Evolutionary conservation across 2,113 vertebrate genomes (phyloP).

Genomic region (Zapornia atra): DNA sequence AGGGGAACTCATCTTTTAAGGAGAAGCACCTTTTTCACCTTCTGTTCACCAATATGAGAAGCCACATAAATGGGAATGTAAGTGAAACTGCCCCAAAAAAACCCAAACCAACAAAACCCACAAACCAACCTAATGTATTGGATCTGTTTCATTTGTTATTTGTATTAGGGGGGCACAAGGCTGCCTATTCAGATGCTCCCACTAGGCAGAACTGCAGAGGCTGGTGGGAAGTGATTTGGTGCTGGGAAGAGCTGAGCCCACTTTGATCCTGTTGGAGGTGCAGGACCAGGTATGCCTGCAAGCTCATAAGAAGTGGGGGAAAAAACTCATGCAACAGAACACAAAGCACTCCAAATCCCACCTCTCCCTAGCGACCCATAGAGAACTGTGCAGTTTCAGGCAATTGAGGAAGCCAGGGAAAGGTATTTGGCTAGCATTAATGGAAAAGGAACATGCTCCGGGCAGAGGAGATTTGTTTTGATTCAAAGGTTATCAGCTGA

Average conservation of each 20-base stretch:
- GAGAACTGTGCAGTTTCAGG: not conserved
- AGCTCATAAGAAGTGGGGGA: not conserved
- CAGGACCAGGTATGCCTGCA: not conserved
- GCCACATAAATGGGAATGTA: not conserved
- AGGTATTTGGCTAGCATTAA: not conserved
- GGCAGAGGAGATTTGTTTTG: not conserved
- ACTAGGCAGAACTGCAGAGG: rapidly evolving
- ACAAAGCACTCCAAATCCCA: not conserved
- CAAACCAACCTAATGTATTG: too few species aligned
- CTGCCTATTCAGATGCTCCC: not conserved
- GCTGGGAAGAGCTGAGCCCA: not conserved
- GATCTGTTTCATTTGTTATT: not conserved
- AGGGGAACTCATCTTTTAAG: not conserved
- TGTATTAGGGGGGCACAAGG: not conserved
- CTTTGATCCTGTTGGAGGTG: not conserved
- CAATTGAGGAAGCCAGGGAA: not conserved
- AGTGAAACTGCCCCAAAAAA: not conserved
- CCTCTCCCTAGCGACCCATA: not conserved
- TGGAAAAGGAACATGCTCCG: not conserved
- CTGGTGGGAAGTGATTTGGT: rapidly evolving
- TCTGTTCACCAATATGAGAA: not conserved
- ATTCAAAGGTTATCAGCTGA: not conserved
- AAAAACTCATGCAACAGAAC: not conserved
- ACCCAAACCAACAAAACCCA: too few species aligned
- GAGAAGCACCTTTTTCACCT: not conserved